Base-by-base conservation (phyloP, 37 sponge, comb jelly and placozoan genomes). In the Eunapius fragilis region DNA sequence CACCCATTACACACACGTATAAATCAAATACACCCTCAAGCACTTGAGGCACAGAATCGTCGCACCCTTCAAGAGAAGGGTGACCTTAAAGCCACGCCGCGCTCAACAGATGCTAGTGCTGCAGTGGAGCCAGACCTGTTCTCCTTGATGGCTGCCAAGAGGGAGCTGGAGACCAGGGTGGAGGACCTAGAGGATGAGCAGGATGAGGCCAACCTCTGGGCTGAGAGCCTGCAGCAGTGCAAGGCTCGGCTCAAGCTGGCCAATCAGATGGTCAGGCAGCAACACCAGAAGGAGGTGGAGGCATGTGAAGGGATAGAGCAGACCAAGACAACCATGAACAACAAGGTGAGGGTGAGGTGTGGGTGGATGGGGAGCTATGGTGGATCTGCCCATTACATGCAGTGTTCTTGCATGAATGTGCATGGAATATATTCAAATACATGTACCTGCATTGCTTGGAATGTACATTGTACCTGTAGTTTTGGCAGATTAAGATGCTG, bases 131-230 rank as follows among this genome's bases (percentile, higher is more conserved):
- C 82, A 48, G 85, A 98, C 90, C 27, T 96, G 30, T 80, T 88
- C 9, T 90, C 94, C 4, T 82, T 95, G 86, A 95, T 92, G 78
- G 86, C 89, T 31, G 82, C 85, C 58, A 97, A 96, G 82, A 89
- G 92, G 49, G 99, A 99, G 32, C 69, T 92, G 75, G 96, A 99
- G 76, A 36, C 77, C 22, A 95, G 94, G 83, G 71, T 99, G 30
- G 96, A 92, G 31, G 99, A 93, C 67, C 82, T 93, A 30, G 98
- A 99, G 71, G 99, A 99, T 58, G 99, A 99, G 47, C 83, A 96
- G 74, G 98, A 98, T 75, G 98, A 98, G 31, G 82, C 84, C 38
- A 91, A 89, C 35, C 32, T 86, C 77, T 82, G 88, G 47, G 26
- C 82, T 50, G 88, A 88, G 72, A 77, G 37, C 30, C 78, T 88